Base-by-base conservation (phyloP, 2,888 invertebrate genomes). In the Atethmia centrago region DNA sequence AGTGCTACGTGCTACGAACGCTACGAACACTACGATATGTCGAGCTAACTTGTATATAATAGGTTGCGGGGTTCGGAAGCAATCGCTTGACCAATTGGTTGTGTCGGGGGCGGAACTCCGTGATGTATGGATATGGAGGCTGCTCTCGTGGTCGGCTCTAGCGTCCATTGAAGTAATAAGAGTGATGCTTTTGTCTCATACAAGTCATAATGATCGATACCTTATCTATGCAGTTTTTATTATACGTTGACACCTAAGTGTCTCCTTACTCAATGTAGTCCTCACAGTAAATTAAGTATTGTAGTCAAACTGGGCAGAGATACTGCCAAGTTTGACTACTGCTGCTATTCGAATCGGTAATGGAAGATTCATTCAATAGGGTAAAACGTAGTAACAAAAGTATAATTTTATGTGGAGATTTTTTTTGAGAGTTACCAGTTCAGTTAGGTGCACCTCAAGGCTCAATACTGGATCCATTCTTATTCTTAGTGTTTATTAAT, bases 11-110 rank as follows among this genome's bases (percentile, higher is more conserved):
- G 56, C 40, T 71, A 64, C 31, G 31, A n/a, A n/a, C 42, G 53
- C 71, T 72, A 59, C 79, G 58, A 83, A 61, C 40, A 65, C 83
- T 79, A 83, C 80, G 83, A 56, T 45, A 62, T 61, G 49, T 59
- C 51, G 21, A 25, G 49, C 16, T 40, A 31, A 66, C 36, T 47
- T 45, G 10, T 56, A 25, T 62, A 25, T 59, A 40, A 45, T 61
- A 28, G 28, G 53, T 42, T 70, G 40, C 40, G 62, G 25, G 45
- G 12, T 45, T 40, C 31, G 56, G 45, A 59, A 58, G n/a, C 47
- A 45, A 63, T 82, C 31, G 42, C 42, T 36, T 45, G 51, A 79
- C 21, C 53, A 49, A 64, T 77, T 65, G 65, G 49, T 72, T 66
- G 55, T 58, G 21, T 36, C 63, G 1, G n/a, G 9, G 21, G 49